Percentiles rank a stretch among this genome's conserved stretches.
These are phyloP conservation scores for Rhegmatorhina hoffmannsi DNA, from an alignment of 2,113 vertebrate genomes.

Conservation along the genomic window DNA sequence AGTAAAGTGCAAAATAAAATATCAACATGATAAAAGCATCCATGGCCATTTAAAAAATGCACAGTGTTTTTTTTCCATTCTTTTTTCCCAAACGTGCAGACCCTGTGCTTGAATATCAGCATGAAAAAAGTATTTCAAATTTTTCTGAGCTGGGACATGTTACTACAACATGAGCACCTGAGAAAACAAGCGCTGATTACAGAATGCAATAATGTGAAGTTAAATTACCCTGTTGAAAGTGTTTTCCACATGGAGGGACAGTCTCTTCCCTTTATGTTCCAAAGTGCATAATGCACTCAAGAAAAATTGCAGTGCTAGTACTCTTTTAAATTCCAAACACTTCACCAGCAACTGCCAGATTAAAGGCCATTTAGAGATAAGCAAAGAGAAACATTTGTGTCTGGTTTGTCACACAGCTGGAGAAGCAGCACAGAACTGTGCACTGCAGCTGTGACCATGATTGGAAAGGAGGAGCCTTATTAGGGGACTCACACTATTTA, in stretches of 20 bases:
- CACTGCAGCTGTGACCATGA: background rate
- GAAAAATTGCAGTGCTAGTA: background rate
- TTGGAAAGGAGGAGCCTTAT: accelerated
- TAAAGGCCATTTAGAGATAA: background rate
- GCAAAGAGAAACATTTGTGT: background rate
- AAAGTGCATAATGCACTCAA: background rate
- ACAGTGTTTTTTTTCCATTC: background rate
- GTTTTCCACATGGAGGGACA: background rate
- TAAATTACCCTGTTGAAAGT: background rate
- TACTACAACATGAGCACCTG: background rate
- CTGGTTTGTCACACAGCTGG: background rate
- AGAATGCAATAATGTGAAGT: background rate
- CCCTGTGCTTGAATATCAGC: background rate
- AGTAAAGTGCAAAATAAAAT: background rate
- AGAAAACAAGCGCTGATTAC: background rate
- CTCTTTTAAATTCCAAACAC: background rate
- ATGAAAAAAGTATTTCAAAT: background rate
- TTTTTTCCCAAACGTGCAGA: background rate
- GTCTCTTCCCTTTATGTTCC: background rate
- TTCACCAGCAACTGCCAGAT: background rate
- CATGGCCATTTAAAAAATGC: background rate
- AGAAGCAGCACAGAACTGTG: background rate
- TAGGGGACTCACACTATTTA: background rate
- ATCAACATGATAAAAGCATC: accelerated
- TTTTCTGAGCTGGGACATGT: background rate